Evolutionary conservation across 2,113 vertebrate genomes (phyloP).

Genomic region (Tragulus kanchil): DNA sequence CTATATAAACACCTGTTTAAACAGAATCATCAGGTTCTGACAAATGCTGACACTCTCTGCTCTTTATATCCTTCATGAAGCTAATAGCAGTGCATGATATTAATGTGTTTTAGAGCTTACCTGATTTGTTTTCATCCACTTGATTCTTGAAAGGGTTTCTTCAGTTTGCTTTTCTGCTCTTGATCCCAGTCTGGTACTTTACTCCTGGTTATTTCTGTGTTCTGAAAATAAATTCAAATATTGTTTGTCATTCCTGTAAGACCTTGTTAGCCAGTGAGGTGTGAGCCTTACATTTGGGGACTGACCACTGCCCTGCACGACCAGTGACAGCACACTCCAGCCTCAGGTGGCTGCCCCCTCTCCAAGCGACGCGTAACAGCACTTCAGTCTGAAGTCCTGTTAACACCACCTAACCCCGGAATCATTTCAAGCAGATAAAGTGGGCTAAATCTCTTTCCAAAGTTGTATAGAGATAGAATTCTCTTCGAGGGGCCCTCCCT

Average conservation of each 20-base stretch:
- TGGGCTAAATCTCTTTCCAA: neutral
- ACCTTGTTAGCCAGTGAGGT: neutral
- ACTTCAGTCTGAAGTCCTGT: slow-evolving; percentile 43
- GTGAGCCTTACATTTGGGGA: neutral
- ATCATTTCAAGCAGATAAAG: slow-evolving; percentile 60
- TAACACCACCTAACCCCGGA: slow-evolving; percentile 29
- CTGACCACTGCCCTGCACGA: slow-evolving; percentile 1
- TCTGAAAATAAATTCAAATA: slow-evolving; percentile 62
- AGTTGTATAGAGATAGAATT: slow-evolving; percentile 62
- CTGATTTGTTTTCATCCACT: slow-evolving; percentile 31
- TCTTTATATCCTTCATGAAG: slow-evolving; percentile 41
- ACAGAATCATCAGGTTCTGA: neutral
- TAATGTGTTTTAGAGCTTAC: slow-evolving; percentile 1
- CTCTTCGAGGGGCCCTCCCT: slow-evolving; percentile 23
- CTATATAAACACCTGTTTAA: neutral
- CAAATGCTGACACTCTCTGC: neutral
- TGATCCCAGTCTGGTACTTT: slow-evolving; percentile 61
- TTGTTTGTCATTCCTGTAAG: neutral
- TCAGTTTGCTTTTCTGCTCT: slow-evolving; percentile 9
- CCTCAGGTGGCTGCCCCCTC: neutral
- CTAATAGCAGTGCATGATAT: neutral
- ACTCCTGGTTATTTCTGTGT: slow-evolving; percentile 53
- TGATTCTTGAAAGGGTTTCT: slow-evolving; percentile 17
- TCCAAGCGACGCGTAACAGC: neutral
- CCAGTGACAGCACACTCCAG: neutral